phyloP scores from a whole-genome alignment of 2,888 invertebrate species.

The Agriopis marginaria region DNA sequence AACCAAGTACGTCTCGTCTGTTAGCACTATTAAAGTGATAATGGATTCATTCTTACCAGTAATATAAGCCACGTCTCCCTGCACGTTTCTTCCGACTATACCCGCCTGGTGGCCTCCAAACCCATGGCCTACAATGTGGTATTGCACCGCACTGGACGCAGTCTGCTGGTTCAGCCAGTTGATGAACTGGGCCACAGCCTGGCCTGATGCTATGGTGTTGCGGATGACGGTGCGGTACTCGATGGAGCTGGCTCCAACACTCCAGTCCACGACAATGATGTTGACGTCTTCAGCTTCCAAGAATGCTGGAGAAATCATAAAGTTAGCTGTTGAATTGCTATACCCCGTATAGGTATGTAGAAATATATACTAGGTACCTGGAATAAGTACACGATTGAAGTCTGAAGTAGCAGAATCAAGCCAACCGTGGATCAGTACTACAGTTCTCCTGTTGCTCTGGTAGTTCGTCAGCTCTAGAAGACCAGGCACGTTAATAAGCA shows the following conservation, averaged over 20 bases:
- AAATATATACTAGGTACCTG: slow-evolving; percentile 49
- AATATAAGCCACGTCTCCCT: slow-evolving; percentile 64
- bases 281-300: slow-evolving; percentile 69
- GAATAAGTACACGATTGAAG: slow-evolving; percentile 60
- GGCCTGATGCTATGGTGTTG: slow-evolving; percentile 64
- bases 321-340: not conserved
- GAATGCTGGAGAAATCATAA: slow-evolving; percentile 54
- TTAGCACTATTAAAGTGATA: not conserved
- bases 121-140: slow-evolving; percentile 70
- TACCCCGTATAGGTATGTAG: too few relatives aligned
- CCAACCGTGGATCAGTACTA: slow-evolving; percentile 68
- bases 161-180: slow-evolving; percentile 63
- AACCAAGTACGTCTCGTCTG: too few relatives aligned
- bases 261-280: slow-evolving; percentile 74
- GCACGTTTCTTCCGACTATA: slow-evolving; percentile 63
- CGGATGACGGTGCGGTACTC: slow-evolving; percentile 57
- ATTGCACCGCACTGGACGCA: slow-evolving; percentile 55
- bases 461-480: slow-evolving; percentile 58
- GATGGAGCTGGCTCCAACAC: slow-evolving; percentile 58
- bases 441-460: slow-evolving; percentile 56
- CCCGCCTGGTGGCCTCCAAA: slow-evolving; percentile 72
- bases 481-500: slow-evolving; percentile 55
- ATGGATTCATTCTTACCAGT: slow-evolving; percentile 57
- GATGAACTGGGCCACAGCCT: slow-evolving; percentile 65
- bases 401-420: slow-evolving; percentile 57